Evolutionary conservation across 2,113 vertebrate genomes (phyloP), one percentile per base, ranked within the genome.

Genomic region (Periophthalmodon schlosseri): DNA sequence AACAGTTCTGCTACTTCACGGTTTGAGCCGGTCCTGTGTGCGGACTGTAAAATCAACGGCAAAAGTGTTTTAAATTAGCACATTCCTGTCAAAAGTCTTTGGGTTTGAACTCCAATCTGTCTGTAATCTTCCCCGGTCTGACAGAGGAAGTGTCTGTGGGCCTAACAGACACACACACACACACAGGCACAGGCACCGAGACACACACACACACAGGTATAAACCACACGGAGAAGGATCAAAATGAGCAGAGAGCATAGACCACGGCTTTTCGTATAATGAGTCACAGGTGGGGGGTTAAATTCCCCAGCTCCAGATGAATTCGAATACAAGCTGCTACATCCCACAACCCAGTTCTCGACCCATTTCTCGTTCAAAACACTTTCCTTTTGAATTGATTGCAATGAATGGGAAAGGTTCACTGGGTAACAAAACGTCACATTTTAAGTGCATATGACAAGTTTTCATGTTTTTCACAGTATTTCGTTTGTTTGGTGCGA

Each of bases 241-340:
- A 89, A 88, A 90, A 91, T 89, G 86, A 71, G 84, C 83, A 92
- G 79, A 84, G 84, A 80, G 84, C 78, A 81, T 68, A 73, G 84
- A 52, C 76, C 75, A 16, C 61, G 74, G 84, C 74, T 61, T 21
- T n/a, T 73, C 81, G 82, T 83, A 86, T 91, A 91, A 93, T 90
- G 88, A 91, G 82, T 87, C 86, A 86, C 89, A 93, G 91, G 90
- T 91, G 90, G 81, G 80, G 39, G 77, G 79, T 88, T 88, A 72
- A 83, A 84, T 87, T 85, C 86, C 74, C 71, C 79, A 20, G 84
- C 81, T 85, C 87, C 90, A 91, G 90, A 90, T 91, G 90, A 91
- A 82, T 68, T 81, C 81, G 84, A 89, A 82, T 84, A 76, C 88
- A 88, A 86, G 74, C 86, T 78, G 78, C 84, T 34, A 47, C 2